Percentiles rank a stretch among this genome's conserved stretches.
phyloP scores from a whole-genome alignment of 2,888 invertebrate species.

The Drosophila cyrtoloma region DNA sequence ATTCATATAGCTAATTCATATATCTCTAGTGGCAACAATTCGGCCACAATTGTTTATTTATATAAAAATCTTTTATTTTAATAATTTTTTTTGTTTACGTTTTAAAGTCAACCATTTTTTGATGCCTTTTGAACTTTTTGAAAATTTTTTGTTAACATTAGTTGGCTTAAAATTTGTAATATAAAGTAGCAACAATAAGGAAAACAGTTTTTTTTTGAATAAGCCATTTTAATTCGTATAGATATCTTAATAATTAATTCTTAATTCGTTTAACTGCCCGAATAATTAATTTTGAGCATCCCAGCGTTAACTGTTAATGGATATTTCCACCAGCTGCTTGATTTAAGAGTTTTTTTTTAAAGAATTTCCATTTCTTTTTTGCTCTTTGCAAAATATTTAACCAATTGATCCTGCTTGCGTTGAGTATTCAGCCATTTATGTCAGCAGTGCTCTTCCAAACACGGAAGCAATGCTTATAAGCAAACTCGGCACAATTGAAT shows the following conservation, averaged over 20 bases:
- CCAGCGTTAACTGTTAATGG: background rate
- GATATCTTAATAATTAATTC: background rate
- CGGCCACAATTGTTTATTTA: background rate
- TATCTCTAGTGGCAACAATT: background rate
- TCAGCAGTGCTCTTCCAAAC: conserved; percentile 40
- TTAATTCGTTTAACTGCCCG: background rate
- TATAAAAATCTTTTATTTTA: background rate
- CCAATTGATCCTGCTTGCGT: conserved; percentile 4
- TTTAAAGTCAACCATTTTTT: background rate
- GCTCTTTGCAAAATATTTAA: background rate
- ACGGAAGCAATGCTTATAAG: conserved; percentile 60
- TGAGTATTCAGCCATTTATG: conserved; percentile 10
- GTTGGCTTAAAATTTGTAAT: background rate
- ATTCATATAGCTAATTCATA: background rate
- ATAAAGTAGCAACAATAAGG: too few relatives aligned
- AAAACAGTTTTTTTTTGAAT: background rate
- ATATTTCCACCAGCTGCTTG: background rate
- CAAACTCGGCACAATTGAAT: conserved; percentile 69
- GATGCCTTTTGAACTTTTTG: background rate
- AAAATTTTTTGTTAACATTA: background rate
- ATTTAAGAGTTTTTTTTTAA: too few relatives aligned
- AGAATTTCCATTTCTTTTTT: background rate
- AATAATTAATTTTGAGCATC: background rate
- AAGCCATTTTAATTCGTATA: background rate
- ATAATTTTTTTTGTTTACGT: background rate